Evolutionary conservation across 2,888 invertebrate genomes (phyloP), one percentile per base, ranked within the genome.

Genomic region (Gisinianus flammeolus): DNA sequence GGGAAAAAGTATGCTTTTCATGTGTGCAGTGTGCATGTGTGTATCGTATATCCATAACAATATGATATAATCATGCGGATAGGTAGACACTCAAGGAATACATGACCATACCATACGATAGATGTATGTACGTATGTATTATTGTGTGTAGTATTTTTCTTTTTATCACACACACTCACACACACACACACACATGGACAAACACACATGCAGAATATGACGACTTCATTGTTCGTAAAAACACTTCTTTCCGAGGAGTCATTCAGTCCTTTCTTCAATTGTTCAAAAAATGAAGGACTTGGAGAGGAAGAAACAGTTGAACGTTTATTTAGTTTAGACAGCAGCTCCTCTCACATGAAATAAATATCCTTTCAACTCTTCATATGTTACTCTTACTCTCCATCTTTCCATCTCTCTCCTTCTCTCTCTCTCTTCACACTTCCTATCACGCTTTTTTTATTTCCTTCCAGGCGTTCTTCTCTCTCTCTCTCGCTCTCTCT

Each of bases 211-310:
- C 76, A 76, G 69, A 76, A 76, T 76, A 69, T 76, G 69, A 62
- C 73, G 73, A 76, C 58, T 76, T 76, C 69, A 76, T 76, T 76
- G 76, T 76, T 76, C 76, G 52, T 26, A 24, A 69, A 68, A 76
- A 76, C 54, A 69, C 66, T 75, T 76, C 75, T 75, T 67, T 67
- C 75, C 54, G 12, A 56, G 31, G 26, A 66, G 67, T 75, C 75
- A 66, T 66, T 56, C 67, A 66, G 28, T 67, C 31, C 67, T 66
- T 75, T 75, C 67, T 67, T 67, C 75, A 30, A 75, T 75, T 75
- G 75, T 75, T 75, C 52, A 56, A n/a, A 52, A n/a, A 26, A 67
- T 75, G 67, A 75, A 67, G 75, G 67, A 75, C 67, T 75, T 67
- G 12, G n/a, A 30, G 31, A 31, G 33, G 33, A 19, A 70, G 28